Evolutionary conservation across 2,113 vertebrate genomes (phyloP), one percentile per base, ranked within the genome.

Genomic region (Vidua chalybeata): DNA sequence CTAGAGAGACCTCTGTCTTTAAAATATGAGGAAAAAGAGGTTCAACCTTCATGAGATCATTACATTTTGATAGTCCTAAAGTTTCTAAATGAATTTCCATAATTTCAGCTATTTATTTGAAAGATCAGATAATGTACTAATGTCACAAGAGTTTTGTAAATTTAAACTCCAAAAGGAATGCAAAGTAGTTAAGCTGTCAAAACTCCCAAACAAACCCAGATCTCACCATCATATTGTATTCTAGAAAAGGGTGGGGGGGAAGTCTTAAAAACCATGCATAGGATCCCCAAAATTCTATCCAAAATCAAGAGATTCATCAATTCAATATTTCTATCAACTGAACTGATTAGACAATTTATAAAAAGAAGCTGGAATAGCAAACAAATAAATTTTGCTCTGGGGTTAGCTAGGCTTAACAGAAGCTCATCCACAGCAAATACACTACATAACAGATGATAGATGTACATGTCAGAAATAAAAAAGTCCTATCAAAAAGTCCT

Each of bases 351-450:
- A 51, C 16, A 72, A 78, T 92, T 81, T 93, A 76, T 76, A 63
- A 96, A 84, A 89, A 88, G 63, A 41, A 94, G 84, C 51, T 66
- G 69, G n/a, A 87, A 90, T 35, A 81, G 39, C 26, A 76, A 90
- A 86, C 27, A 31, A 78, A 27, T 41, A 78, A 48, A 91, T 89
- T 85, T 88, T 89, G 24, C 72, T 59, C 45, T 74, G 37, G n/a
- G 83, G 12, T 89, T 62, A 96, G 66, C 56, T 86, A 89, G 87
- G 41, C 48, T 89, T 91, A 90, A 87, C 39, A 76, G 75, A 80
- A 94, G 24, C 23, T 94, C 43, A 91, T 81, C 30, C 79, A 71
- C 71, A 91, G 49, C 26, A 85, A 74, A 92, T 68, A 78, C 48
- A 78, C 28, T 13, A 71, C 41, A 71, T 35, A 58, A 59, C 4